Evolutionary conservation across 2,888 invertebrate genomes (phyloP).

Genomic region (Halocaridina rubra): DNA sequence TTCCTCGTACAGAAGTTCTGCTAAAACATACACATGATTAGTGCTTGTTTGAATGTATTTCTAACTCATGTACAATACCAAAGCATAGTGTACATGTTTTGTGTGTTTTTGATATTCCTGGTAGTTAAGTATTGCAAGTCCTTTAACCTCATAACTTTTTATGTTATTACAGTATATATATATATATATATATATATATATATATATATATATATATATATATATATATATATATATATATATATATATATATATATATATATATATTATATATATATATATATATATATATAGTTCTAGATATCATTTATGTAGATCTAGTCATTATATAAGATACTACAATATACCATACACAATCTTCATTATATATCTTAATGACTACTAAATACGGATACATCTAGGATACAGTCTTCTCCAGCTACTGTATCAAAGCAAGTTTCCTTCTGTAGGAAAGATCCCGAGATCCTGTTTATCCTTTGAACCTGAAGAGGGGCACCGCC

Average conservation of each 20-base stretch:
- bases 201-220: conserved; percentile 15
- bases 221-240: conserved; percentile 5
- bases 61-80: no score
- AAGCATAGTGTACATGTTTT: no score
- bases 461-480: conserved; percentile 34
- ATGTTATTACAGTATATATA: not conserved
- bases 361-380: not conserved
- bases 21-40: no score
- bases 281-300: not conserved
- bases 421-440: no score
- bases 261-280: conserved; percentile 3
- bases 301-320: not conserved
- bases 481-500: conserved; percentile 11
- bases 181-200: conserved; percentile 12
- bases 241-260: not conserved
- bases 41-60: no score
- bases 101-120: no score
- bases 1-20: no score
- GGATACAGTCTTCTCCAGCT: no score
- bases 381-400: no score
- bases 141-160: no score
- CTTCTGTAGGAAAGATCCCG: not conserved
- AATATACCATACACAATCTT: not conserved
- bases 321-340: not conserved
- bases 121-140: no score